Evolutionary conservation across 2,113 vertebrate species (phyloP), one percentile per base, ranked within the genome.

Genomic region (Taxidea taxus): DNA sequence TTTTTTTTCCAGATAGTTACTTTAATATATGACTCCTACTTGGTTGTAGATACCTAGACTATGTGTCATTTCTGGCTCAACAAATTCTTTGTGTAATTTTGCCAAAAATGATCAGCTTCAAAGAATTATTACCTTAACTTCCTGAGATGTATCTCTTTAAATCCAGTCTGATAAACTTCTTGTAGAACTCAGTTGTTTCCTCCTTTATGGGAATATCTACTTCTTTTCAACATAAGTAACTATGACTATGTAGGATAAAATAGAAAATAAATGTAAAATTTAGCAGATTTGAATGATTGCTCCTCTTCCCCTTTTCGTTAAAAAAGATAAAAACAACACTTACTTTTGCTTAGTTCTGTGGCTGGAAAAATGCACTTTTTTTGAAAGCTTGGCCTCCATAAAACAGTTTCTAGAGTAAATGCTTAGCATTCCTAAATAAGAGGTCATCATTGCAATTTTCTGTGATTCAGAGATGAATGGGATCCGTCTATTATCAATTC

Each of bases 401-500:
- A 78, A 87, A 86, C 84, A 94, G 23, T 93, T 95, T 89, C 66
- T 95, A 83, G 75, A 88, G 56, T 93, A 82, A 98, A 98, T 97
- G 97, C 97, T 98, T 98, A 97, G 96, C 97, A 92, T 98, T 98
- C 92, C 97, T 98, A 98, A 98, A 97, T 93, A 98, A 93, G 98
- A 98, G 97, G 98, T 97, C 98, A 98, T 98, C 97, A 27, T 51
- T 78, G 97, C 85, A 97, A 94, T 98, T 97, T 98, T 98, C 97
- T 91, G 96, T 97, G 98, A 98, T 93, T 98, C 98, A 83, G 83
- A 87, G 95, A 98, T 99, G 98, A 99, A 98, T 98, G 97, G 98
- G 95, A 98, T 98, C 98, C 94, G 93, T 98, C 97, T 97, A 98
- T 98, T 99, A 98, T 99, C 98, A 98, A 98, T 99, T 98, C 97